These are phyloP conservation scores for Galeopterus variegatus DNA, from an alignment of 2,113 vertebrate species.

Conservation along the genomic window DNA sequence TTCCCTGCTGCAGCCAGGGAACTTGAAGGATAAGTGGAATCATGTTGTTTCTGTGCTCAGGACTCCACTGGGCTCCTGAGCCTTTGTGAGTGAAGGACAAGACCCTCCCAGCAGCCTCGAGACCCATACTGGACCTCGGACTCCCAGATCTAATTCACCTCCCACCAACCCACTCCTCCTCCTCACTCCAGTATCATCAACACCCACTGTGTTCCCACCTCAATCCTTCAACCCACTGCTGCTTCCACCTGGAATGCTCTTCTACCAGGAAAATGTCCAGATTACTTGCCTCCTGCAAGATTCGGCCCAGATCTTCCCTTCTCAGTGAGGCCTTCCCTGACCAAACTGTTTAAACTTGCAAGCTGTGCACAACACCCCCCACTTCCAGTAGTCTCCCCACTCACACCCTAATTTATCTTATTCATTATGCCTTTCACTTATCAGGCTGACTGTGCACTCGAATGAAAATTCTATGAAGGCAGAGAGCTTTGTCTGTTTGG, in stretches of 20 bases:
- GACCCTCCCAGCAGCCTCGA: background rate
- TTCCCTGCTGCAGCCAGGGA: background rate
- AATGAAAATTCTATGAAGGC: background rate
- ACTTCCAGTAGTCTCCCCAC: background rate
- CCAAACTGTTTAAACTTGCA: background rate
- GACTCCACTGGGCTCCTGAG: background rate
- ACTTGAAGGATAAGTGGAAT: background rate
- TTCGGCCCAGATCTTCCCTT: background rate
- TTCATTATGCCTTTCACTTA: background rate
- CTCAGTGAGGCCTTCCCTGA: background rate
- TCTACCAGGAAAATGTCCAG: background rate
- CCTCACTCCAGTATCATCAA: background rate
- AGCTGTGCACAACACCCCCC: background rate
- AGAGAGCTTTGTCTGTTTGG: background rate
- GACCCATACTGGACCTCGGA: background rate
- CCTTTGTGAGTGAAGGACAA: background rate
- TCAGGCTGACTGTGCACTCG: background rate
- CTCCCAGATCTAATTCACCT: fast-evolving
- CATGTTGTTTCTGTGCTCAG: background rate
- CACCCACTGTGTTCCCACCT: background rate
- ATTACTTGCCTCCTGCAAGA: background rate
- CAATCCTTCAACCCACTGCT: background rate
- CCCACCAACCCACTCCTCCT: too few relatives aligned
- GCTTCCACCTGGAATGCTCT: background rate
- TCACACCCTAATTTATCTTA: background rate